Base-by-base conservation (phyloP, 2,797 vertebrate species). In the Phylloscopus collybita region DNA sequence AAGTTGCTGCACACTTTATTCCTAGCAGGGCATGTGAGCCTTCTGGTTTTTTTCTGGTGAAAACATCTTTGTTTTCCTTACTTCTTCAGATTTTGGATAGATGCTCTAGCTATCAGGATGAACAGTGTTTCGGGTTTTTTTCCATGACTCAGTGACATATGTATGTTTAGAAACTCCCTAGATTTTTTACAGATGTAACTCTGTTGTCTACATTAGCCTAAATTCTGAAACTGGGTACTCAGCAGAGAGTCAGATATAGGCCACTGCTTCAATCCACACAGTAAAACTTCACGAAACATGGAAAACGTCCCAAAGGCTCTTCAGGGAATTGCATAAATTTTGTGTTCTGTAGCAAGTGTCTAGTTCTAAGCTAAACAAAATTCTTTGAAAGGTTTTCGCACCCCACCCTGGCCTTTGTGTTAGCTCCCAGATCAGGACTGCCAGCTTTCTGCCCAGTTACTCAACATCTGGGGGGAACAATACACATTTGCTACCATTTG, bases 21-120 rank as follows among this genome's bases (percentile, higher is more conserved):
- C 32, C 42, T 42, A 47, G 40, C 36, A 69, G 74, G 45, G 7
- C 36, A 76, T 0, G 0, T 23, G 65, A 57, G 13, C 25, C 29
- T 84, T 60, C 36, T 84, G 45, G 4, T 21, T 1, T 64, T 72
- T 14, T 73, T 81, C 10, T 36, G 16, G 22, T 64, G 23, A 34
- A 70, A 90, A 57, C 19, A 25, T 36, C 13, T 42, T 76, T 59
- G 30, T 70, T 73, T 90, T 78, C 32, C 38, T 81, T 88, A 36
- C 3, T 74, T 6, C 17, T 60, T 84, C 34, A 66, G 32, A 27
- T 51, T 78, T 81, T 66, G 61, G 30, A 50, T n/a, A 56, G 36
- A n/a, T 61, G 9, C 13, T 70, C 6, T 81, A 26, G 2, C 16
- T 65, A 13, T 84, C 9, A 30, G 36, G 7, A 44, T 44, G 47